These are phyloP conservation scores for Molossus molossus DNA, from an alignment of 2,797 vertebrate genomes.

Conservation along the genomic window DNA sequence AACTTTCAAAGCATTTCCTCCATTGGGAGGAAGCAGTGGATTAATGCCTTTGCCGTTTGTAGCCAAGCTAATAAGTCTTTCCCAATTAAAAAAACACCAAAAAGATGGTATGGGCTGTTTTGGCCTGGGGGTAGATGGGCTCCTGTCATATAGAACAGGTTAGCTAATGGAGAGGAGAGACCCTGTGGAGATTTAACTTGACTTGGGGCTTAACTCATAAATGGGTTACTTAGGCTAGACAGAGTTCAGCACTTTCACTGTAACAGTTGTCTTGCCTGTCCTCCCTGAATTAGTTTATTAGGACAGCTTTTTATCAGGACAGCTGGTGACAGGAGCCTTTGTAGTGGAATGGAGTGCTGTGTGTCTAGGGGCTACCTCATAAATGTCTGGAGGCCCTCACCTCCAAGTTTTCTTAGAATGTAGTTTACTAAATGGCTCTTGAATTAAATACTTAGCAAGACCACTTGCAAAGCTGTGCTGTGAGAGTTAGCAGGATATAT, in stretches of 20 bases:
- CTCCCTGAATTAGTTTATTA: constrained; percentile 41
- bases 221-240: neutral
- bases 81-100: neutral
- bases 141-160: neutral
- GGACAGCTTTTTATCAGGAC: neutral
- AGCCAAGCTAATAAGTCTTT: constrained; percentile 2
- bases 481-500: neutral
- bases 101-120: neutral
- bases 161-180: neutral
- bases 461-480: neutral
- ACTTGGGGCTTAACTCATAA: constrained; percentile 8
- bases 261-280: neutral
- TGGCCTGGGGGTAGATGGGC: neutral
- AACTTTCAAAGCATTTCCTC: constrained; percentile 62
- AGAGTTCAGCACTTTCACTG: neutral
- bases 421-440: neutral
- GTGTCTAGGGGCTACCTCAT: neutral
- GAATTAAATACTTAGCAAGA: constrained; percentile 38
- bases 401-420: neutral
- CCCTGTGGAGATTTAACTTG: neutral
- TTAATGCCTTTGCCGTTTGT: constrained; percentile 48
- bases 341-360: neutral
- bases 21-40: neutral
- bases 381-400: neutral
- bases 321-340: neutral